Conservation (phyloP, 2,888 invertebrate species). For the Polymixis lichenea region DNA sequence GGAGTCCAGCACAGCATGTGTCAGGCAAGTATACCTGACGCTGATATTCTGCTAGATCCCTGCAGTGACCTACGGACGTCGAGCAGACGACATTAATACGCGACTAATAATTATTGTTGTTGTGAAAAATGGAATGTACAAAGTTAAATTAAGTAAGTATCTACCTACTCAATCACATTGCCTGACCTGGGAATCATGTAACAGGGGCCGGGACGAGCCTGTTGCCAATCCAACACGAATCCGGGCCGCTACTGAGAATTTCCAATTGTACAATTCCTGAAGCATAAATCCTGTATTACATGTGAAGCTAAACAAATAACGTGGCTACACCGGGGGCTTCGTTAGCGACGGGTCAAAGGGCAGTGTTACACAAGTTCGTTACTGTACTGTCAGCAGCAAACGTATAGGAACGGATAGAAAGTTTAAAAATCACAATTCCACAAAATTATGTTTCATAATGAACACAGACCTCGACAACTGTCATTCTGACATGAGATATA, state of each 20-base stretch:
- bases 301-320: slow-evolving; percentile 55
- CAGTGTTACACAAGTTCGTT: slow-evolving; percentile 56
- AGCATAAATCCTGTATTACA: slow-evolving; percentile 54
- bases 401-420: not conserved
- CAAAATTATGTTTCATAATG: not conserved
- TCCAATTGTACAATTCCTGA: slow-evolving; percentile 34
- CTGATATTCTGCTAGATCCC: no score
- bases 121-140: no score
- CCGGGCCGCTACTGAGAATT: not conserved
- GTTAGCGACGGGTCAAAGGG: slow-evolving; percentile 64
- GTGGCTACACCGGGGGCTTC: slow-evolving; percentile 57
- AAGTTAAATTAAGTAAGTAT: no score
- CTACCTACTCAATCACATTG: not conserved
- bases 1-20: no score
- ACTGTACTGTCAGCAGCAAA: slow-evolving; percentile 39
- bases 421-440: not conserved
- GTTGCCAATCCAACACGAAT: slow-evolving; percentile 33
- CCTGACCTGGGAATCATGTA: not conserved
- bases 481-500: no score
- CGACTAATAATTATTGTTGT: no score
- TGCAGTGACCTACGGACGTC: no score
- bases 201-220: not conserved
- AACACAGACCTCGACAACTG: not conserved
- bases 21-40: no score
- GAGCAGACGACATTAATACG: no score